These are phyloP conservation scores for Desmodus rotundus DNA, from an alignment of 2,113 vertebrate species.

Conservation along the genomic window DNA sequence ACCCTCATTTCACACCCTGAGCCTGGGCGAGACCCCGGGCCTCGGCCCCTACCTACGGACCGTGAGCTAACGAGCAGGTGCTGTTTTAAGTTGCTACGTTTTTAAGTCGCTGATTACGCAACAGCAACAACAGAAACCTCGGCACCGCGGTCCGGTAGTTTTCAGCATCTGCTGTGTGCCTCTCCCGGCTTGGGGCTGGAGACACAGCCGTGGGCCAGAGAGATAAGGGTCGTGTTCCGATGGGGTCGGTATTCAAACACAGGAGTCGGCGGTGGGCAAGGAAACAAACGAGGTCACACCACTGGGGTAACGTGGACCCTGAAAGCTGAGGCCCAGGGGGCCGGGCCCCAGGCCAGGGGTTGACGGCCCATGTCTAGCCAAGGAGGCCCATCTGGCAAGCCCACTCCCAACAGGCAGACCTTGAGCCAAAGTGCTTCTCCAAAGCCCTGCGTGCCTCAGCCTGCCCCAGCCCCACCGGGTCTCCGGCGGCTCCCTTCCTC, in stretches of 20 bases:
- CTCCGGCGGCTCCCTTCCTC: background rate
- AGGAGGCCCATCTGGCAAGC: background rate
- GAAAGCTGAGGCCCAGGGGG: background rate
- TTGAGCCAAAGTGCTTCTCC: background rate
- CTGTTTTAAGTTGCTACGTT: background rate
- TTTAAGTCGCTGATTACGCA: fast-evolving
- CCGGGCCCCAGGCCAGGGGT: background rate
- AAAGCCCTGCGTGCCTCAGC: background rate
- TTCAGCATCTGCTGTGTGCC: background rate
- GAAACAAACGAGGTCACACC: background rate
- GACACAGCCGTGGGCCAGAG: background rate
- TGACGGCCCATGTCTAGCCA: background rate
- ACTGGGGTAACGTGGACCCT: fast-evolving
- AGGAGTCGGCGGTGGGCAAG: background rate
- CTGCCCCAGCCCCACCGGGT: background rate
- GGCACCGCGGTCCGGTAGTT: too few species aligned
- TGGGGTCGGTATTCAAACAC: too few species aligned
- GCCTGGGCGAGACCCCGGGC: background rate
- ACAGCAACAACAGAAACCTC: background rate
- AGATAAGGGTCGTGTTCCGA: background rate
- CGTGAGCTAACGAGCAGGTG: fast-evolving
- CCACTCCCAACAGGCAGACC: background rate
- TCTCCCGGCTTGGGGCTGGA: background rate
- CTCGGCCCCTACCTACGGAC: background rate
- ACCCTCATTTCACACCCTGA: too few species aligned